Evolutionary conservation across 2,797 vertebrate species (phyloP).

Genomic region (Triplophysa yarkandensis): DNA sequence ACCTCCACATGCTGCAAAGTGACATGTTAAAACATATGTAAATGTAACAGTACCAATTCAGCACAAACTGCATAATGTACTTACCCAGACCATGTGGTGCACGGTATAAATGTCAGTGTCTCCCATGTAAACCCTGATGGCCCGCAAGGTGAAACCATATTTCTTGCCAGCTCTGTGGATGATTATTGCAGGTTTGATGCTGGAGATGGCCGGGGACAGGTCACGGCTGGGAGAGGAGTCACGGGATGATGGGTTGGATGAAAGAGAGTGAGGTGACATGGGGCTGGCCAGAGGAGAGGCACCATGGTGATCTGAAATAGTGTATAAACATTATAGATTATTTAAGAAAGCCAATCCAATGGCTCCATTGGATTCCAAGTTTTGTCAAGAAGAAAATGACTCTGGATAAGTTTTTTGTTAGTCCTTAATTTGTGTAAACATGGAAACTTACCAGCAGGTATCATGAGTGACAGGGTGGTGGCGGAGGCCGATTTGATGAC

Average conservation of each 20-base stretch:
- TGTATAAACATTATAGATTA: no score
- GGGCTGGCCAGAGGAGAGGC: conserved; percentile 95
- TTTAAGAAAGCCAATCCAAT: not conserved
- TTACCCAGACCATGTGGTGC: conserved; percentile 98
- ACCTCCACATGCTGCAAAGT: conserved; percentile 86
- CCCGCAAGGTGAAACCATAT: conserved; percentile 94
- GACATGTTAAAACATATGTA: not conserved
- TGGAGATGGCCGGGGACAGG: conserved; percentile 84
- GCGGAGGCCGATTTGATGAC: conserved; percentile 98
- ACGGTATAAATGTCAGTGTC: conserved; percentile 94
- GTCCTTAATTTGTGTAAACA: no score
- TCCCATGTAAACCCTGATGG: conserved; percentile 97
- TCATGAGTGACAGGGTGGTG: conserved; percentile 93
- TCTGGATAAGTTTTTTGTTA: not conserved
- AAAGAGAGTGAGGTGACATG: conserved; percentile 95
- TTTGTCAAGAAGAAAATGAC: not conserved
- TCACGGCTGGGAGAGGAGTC: conserved; percentile 97
- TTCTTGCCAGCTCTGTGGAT: conserved; percentile 95
- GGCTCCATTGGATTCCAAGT: no score
- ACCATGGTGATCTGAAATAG: conserved; percentile 83
- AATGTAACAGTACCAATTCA: not conserved
- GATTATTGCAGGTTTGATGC: conserved; percentile 83
- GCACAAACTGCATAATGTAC: conserved; percentile 58
- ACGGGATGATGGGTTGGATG: conserved; percentile 95
- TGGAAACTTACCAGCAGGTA: conserved; percentile 91